Conservation (phyloP, 1,140 invertebrate genomes). For the Trinorchestia longiramus region DNA sequence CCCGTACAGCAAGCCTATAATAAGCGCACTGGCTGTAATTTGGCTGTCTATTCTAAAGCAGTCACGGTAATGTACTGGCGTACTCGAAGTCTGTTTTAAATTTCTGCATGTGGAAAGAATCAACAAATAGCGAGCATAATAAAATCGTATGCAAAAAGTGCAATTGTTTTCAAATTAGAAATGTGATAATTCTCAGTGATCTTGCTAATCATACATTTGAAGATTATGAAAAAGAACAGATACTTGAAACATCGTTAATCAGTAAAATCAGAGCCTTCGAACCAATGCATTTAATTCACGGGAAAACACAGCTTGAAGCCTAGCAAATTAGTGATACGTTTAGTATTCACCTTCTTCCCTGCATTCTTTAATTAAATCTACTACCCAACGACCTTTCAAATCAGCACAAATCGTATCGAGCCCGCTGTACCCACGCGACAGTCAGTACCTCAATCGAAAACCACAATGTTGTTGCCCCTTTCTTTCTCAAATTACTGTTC, state of each 20-base stretch:
- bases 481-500: no score
- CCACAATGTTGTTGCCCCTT: no score
- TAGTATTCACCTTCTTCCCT: neutral
- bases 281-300: neutral
- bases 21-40: neutral
- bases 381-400: no score
- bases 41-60: neutral
- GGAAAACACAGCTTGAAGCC: neutral
- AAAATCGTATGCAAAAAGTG: no score
- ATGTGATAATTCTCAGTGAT: neutral
- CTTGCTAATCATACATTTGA: no score
- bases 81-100: neutral
- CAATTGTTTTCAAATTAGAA: neutral
- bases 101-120: neutral
- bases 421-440: no score
- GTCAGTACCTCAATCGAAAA: no score
- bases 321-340: neutral
- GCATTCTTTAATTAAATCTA: neutral
- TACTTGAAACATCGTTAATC: neutral
- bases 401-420: no score
- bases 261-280: neutral
- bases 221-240: no score
- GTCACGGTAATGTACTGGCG: neutral
- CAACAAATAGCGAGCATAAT: neutral
- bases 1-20: neutral